Conservation (phyloP, 2,113 vertebrate genomes). For the Leptobrachium ailaonicum region DNA sequence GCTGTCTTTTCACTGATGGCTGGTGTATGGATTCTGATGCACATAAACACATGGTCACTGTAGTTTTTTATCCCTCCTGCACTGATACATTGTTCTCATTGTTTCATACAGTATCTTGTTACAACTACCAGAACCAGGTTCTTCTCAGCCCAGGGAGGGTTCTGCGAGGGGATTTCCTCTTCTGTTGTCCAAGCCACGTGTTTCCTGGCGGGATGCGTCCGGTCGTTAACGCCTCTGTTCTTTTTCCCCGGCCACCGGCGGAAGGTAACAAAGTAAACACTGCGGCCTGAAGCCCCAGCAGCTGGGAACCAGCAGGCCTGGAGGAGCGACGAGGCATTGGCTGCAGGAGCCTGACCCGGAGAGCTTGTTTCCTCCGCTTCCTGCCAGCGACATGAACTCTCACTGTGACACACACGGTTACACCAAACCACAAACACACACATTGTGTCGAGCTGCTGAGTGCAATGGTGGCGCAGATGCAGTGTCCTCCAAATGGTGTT, state of each 20-base stretch:
- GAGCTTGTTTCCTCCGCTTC: slow-evolving; percentile 33
- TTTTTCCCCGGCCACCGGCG: slow-evolving; percentile 8
- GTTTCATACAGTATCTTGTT: too few relatives aligned
- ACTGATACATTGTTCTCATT: too few relatives aligned
- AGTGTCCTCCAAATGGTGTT: too few relatives aligned
- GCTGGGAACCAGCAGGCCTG: slow-evolving; percentile 1
- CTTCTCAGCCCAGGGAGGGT: not conserved
- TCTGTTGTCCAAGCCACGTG: slow-evolving; percentile 44
- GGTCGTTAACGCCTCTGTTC: slow-evolving; percentile 43
- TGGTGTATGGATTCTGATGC: too few relatives aligned
- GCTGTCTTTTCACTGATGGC: too few relatives aligned
- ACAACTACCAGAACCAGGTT: not conserved
- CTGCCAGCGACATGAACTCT: slow-evolving; percentile 34
- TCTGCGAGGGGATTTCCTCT: slow-evolving; percentile 36
- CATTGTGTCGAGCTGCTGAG: not conserved
- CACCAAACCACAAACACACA: slow-evolving; percentile 30
- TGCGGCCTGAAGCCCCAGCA: not conserved
- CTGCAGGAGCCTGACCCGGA: not conserved
- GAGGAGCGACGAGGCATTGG: not conserved
- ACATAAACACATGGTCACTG: too few relatives aligned
- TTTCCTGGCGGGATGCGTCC: slow-evolving; percentile 39
- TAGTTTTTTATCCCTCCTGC: too few relatives aligned
- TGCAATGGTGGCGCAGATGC: too few relatives aligned
- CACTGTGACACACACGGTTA: slow-evolving; percentile 5
- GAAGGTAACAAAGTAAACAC: slow-evolving; percentile 36